Percentiles rank a stretch among this genome's conserved stretches.
phyloP scores from a whole-genome alignment of 2,113 vertebrate species.

The Amblyopsis rosae region DNA sequence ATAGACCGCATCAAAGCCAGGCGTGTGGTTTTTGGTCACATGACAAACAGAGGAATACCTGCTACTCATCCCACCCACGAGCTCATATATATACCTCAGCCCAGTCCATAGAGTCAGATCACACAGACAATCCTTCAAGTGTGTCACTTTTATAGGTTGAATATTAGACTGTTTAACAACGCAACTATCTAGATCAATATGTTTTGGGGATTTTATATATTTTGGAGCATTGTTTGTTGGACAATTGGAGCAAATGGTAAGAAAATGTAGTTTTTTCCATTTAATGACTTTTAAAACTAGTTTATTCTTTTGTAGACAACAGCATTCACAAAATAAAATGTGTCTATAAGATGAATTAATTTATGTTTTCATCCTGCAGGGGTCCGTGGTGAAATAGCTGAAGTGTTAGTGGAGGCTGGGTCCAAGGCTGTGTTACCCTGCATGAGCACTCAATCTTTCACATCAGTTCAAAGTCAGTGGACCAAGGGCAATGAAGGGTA shows the following conservation, averaged over 20 bases:
- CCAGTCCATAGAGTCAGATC: background rate
- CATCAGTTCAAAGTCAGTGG: constrained; percentile 50
- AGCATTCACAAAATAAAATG: background rate
- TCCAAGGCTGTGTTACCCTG: constrained; percentile 70
- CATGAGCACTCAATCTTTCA: accelerated
- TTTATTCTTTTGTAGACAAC: background rate
- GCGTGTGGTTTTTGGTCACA: constrained; percentile 61
- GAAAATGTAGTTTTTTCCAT: background rate
- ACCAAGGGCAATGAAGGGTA: constrained; percentile 48
- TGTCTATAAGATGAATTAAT: background rate
- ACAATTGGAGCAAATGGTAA: too few species aligned
- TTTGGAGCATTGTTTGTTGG: too few species aligned
- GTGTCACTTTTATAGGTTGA: background rate
- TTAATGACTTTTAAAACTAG: background rate
- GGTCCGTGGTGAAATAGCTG: constrained; percentile 12
- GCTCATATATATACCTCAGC: constrained; percentile 52
- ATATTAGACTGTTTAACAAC: too few species aligned
- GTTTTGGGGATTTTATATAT: too few species aligned
- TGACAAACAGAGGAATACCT: constrained; percentile 60
- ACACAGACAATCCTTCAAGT: background rate
- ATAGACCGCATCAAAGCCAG: constrained; percentile 50
- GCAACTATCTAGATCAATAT: too few species aligned
- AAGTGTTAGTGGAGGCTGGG: constrained; percentile 63
- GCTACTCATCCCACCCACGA: constrained; percentile 42
- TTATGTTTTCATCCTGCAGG: constrained; percentile 38